Evolutionary conservation across 1,140 invertebrate species (phyloP), one percentile per base, ranked within the genome.

Genomic region (Atta texana): DNA sequence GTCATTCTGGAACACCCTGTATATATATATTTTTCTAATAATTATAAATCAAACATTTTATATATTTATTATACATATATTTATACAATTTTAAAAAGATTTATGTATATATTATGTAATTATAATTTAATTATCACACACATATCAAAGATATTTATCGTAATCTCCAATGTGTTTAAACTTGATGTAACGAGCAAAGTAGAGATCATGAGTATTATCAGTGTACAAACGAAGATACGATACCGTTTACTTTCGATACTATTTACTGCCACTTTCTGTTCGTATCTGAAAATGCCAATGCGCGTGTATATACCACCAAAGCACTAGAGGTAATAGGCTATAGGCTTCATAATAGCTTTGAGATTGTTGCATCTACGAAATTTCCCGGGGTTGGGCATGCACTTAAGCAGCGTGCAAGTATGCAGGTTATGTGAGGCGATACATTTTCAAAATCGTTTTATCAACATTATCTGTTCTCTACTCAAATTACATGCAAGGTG

Each of bases 281-380:
- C 64, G 21, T 49, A 53, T 72, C 28, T 18, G 66, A 57, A 72
- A 71, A 39, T 55, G 21, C 49, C 39, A 34, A 28, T 16, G 63
- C 18, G 34, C 14, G 12, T 59, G 3, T 53, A 34, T 57, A 69
- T 39, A 51, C 51, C 64, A 31, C 57, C 71, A 18, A 87, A 66
- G 88, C 51, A 64, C 31, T 51, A 57, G n/a, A 57, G 76, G 39
- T 90, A 90, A 89, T 89, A 89, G 89, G 61, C 77, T 74, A 72
- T 84, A 74, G 64, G 78, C 61, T 86, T 61, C 34, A 51, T 89
- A 89, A 90, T 90, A 84, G 88, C 89, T 87, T 59, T 49, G 51
- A 82, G 77, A 84, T 90, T 90, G 89, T 89, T 90, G 85, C 71
- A 51, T 89, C 85, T 87, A 66, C 53, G 88, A 90, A 89, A 90